These are phyloP conservation scores for Ametastegia equiseti DNA, from an alignment of 2,888 invertebrate genomes.

Conservation along the genomic window DNA sequence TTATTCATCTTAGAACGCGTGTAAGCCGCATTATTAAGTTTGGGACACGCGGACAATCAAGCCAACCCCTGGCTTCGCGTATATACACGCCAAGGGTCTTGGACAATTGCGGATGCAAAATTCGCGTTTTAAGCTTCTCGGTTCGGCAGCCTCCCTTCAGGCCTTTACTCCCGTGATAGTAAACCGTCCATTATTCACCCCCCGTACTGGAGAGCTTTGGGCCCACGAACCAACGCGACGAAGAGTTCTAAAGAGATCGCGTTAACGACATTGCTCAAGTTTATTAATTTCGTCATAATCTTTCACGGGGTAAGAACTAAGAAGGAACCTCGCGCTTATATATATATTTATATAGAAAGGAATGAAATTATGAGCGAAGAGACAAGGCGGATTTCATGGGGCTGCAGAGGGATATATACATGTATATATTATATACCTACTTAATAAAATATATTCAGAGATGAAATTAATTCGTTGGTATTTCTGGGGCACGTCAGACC, in stretches of 20 bases:
- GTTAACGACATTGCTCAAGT: conserved; percentile 32
- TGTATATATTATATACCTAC: background rate
- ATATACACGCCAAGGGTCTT: conserved; percentile 10
- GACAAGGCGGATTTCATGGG: background rate
- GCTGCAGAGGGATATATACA: background rate
- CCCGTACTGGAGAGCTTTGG: conserved; percentile 11
- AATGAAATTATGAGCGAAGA: background rate
- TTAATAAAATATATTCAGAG: background rate
- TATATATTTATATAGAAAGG: no score
- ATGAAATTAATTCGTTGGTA: conserved; percentile 21
- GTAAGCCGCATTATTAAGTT: conserved; percentile 44
- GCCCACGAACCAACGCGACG: background rate
- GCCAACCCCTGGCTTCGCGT: conserved; percentile 2
- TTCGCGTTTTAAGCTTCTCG: conserved; percentile 40
- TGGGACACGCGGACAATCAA: conserved; percentile 43
- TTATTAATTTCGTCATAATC: conserved; percentile 42
- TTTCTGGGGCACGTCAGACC: background rate
- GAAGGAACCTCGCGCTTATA: background rate
- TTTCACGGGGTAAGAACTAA: conserved; percentile 30
- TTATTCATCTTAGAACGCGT: conserved; percentile 39
- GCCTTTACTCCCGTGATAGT: background rate
- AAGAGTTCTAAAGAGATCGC: conserved; percentile 36
- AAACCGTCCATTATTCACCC: conserved; percentile 35
- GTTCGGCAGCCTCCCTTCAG: conserved; percentile 28
- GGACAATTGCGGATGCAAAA: conserved; percentile 35